Percentiles rank a stretch among this genome's conserved stretches.
phyloP scores from a whole-genome alignment of 2,797 vertebrate genomes.

The Sarcoramphus papa region DNA sequence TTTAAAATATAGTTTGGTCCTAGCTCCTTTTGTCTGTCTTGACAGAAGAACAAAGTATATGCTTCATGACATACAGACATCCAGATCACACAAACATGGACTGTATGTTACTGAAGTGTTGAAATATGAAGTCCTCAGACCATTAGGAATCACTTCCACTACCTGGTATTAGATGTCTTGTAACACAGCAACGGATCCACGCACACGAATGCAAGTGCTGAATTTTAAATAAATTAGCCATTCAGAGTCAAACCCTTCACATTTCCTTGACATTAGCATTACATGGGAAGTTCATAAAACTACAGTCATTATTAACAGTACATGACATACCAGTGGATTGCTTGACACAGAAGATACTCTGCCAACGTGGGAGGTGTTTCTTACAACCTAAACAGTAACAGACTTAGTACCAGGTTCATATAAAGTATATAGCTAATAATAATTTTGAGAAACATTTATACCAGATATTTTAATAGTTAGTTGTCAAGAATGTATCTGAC shows the following conservation, averaged over 20 bases:
- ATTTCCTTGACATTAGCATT: neutral
- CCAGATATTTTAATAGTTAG: neutral
- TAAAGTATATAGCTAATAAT: neutral
- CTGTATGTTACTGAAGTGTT: neutral
- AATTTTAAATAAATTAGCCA: neutral
- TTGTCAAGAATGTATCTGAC: neutral
- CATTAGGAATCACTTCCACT: neutral
- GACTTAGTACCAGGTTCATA: neutral
- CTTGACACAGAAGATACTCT: constrained; percentile 75
- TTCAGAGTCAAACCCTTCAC: neutral
- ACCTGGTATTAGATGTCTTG: neutral
- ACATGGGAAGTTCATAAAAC: neutral
- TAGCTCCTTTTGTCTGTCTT: neutral
- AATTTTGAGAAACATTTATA: neutral
- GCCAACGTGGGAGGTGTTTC: constrained; percentile 83
- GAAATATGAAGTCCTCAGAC: neutral
- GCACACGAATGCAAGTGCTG: neutral
- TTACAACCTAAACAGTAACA: constrained; percentile 78
- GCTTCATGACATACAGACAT: neutral
- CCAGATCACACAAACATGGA: neutral
- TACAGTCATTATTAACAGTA: neutral
- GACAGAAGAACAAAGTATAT: neutral
- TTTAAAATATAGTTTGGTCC: neutral
- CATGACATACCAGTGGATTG: constrained; percentile 79
- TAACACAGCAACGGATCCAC: neutral